Evolutionary conservation across 2,113 vertebrate genomes (phyloP).

Genomic region (Pongo abelii): DNA sequence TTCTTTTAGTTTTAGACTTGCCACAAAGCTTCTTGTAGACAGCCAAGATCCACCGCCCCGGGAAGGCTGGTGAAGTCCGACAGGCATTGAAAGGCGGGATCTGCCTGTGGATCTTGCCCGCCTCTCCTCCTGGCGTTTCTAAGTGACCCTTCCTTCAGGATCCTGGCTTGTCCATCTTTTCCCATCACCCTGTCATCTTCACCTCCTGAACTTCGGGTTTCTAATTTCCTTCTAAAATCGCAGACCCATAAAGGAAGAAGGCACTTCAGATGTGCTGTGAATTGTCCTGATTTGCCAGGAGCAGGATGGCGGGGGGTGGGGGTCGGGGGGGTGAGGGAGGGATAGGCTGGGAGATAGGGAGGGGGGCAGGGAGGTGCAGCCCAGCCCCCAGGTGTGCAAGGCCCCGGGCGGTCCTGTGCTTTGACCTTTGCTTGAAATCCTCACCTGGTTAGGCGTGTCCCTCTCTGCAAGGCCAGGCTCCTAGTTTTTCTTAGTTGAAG

Average conservation of each 20-base stretch:
- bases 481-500: neutral
- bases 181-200: neutral
- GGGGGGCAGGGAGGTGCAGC: too few species aligned
- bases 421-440: neutral
- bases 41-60: neutral
- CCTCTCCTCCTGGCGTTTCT: neutral
- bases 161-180: neutral
- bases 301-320: neutral
- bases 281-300: neutral
- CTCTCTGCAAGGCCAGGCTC: neutral
- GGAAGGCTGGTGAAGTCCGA: neutral
- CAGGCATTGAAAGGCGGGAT: fast-evolving
- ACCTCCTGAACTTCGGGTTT: neutral
- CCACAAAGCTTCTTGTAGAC: neutral
- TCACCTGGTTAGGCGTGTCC: too few species aligned
- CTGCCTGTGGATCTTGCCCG: neutral
- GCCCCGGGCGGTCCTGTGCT: neutral
- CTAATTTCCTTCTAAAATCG: neutral
- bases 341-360: neutral
- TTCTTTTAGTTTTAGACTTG: neutral
- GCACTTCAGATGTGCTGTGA: neutral
- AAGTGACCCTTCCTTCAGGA: neutral
- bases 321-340: too few species aligned
- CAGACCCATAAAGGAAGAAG: neutral
- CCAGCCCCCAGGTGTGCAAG: too few species aligned